Conservation (phyloP, 2,888 invertebrate species). For the Ophraella communa region DNA sequence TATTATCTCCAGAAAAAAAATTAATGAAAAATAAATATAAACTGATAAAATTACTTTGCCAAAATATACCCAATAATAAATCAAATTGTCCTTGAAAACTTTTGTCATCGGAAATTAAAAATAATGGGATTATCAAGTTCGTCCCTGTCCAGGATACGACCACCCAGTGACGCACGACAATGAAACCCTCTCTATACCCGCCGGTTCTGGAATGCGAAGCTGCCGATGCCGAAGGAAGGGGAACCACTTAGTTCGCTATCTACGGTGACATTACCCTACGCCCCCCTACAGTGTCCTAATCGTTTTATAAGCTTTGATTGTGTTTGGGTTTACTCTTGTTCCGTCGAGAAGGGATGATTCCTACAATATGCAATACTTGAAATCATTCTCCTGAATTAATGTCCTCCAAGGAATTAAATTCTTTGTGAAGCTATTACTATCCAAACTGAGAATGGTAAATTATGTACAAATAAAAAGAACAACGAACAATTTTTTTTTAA, state of each 20-base stretch:
- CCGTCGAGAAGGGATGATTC: conserved; percentile 7
- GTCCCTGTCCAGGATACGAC: conserved; percentile 48
- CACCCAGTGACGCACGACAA: conserved; percentile 51
- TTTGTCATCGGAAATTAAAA: too few relatives aligned
- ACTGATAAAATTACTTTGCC: too few relatives aligned
- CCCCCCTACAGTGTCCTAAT: conserved; percentile 29
- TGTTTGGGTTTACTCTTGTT: conserved; percentile 29
- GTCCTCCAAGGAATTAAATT: not conserved
- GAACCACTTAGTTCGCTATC: conserved; percentile 45
- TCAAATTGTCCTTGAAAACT: too few relatives aligned
- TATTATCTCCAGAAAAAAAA: too few relatives aligned
- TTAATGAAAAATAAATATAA: too few relatives aligned
- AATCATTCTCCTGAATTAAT: conserved; percentile 4
- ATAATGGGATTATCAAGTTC: not conserved
- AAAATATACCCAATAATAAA: too few relatives aligned
- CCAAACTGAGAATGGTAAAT: not conserved
- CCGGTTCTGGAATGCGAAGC: conserved; percentile 52
- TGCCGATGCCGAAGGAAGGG: conserved; percentile 26
- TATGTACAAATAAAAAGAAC: not conserved
- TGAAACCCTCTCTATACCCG: conserved; percentile 56
- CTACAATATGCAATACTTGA: not conserved
- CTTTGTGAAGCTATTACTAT: not conserved
- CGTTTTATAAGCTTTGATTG: conserved; percentile 39
- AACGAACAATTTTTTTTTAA: not conserved
- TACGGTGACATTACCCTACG: conserved; percentile 21